Conservation (phyloP, 2,797 vertebrate species). For the Margarornis squamiger region DNA sequence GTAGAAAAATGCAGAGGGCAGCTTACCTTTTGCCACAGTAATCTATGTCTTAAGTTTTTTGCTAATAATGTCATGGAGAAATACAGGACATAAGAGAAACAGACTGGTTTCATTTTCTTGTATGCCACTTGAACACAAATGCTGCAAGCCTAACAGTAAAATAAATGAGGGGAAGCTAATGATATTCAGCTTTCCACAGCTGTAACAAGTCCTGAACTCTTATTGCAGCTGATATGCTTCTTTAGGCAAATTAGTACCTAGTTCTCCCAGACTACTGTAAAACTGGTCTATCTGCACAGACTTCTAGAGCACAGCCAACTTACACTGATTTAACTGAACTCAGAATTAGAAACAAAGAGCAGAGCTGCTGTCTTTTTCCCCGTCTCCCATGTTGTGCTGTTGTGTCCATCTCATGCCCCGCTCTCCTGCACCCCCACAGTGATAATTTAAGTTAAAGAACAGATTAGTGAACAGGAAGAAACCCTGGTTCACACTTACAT, state of each 20-base stretch:
- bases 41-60: neutral
- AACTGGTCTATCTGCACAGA: neutral
- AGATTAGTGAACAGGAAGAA: neutral
- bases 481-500: neutral
- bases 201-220: conserved; percentile 11
- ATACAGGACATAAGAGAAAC: neutral
- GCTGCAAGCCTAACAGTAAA: conserved; percentile 17
- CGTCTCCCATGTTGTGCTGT: neutral
- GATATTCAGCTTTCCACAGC: neutral
- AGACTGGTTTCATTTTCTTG: neutral
- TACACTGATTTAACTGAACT: neutral
- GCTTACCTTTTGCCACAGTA: neutral
- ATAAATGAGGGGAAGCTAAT: conserved; percentile 48
- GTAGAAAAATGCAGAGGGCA: neutral
- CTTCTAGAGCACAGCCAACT: neutral
- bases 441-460: neutral
- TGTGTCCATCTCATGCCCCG: rapidly evolving
- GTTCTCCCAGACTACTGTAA: neutral
- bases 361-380: neutral
- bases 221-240: neutral
- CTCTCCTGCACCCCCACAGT: rapidly evolving
- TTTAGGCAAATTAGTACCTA: neutral
- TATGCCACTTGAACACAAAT: neutral
- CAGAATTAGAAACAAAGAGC: neutral
- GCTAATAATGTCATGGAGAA: neutral